Evolutionary conservation across 2,888 invertebrate genomes (phyloP).

Genomic region (Standfussiana lucernea): DNA sequence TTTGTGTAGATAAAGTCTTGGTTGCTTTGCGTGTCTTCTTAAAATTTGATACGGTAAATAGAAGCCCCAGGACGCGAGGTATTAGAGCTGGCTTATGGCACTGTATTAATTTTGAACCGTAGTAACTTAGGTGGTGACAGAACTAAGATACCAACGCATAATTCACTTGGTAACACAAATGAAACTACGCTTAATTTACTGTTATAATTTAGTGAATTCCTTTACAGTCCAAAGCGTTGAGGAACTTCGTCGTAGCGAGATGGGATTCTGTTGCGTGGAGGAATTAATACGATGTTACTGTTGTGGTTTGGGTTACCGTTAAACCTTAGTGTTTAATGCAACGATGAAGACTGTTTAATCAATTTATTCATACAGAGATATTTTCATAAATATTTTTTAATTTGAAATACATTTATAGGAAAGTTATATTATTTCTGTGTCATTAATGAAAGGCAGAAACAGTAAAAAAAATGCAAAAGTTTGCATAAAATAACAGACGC

Average conservation of each 20-base stretch:
- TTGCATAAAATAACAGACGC: constrained; percentile 24
- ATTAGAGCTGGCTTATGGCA: constrained; percentile 90
- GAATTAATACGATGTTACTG: constrained; percentile 54
- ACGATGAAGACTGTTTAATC: background rate
- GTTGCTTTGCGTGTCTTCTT: constrained; percentile 67
- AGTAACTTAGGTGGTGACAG: constrained; percentile 90
- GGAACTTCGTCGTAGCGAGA: constrained; percentile 68
- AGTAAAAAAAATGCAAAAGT: constrained; percentile 12
- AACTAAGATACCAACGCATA: constrained; percentile 90
- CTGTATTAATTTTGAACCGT: constrained; percentile 91
- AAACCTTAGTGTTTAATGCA: background rate
- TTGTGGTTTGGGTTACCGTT: constrained; percentile 23
- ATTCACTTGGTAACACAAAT: constrained; percentile 90
- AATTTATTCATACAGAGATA: background rate
- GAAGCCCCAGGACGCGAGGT: constrained; percentile 84
- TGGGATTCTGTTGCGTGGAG: constrained; percentile 59
- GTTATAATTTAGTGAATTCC: constrained; percentile 90
- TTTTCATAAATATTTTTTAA: background rate
- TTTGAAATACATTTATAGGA: background rate
- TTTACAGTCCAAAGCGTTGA: constrained; percentile 79
- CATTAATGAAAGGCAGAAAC: background rate
- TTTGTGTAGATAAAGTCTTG: constrained; percentile 60
- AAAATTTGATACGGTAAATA: constrained; percentile 89
- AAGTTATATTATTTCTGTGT: background rate
- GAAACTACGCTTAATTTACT: constrained; percentile 90